These are phyloP conservation scores for Calyptommatus sinebrachiatus DNA, from an alignment of 2,113 vertebrate genomes.

Conservation along the genomic window DNA sequence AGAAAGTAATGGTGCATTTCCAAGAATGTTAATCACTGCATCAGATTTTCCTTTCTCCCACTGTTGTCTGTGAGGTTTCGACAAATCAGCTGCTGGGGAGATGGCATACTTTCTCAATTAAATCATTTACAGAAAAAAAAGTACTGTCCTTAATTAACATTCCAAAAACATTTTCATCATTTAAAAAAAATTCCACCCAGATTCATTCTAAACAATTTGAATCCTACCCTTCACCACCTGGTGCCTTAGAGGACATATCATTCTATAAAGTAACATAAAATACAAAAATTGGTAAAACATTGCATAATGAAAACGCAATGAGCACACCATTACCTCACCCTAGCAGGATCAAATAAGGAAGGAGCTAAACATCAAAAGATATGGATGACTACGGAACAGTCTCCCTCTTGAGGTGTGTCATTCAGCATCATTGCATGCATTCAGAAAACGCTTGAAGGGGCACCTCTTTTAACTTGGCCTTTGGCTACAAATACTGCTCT, in stretches of 20 bases:
- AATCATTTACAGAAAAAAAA: conserved; percentile 18
- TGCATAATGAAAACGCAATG: no score
- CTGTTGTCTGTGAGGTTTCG: conserved; percentile 60
- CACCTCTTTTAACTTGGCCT: no score
- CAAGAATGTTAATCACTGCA: conserved; percentile 69
- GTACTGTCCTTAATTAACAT: not conserved
- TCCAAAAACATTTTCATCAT: not conserved
- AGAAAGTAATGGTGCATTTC: conserved; percentile 74
- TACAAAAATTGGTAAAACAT: no score
- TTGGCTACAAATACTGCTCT: no score
- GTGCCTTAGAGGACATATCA: not conserved
- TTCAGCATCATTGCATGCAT: no score
- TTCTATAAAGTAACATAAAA: no score
- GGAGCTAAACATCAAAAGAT: no score
- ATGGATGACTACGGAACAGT: no score
- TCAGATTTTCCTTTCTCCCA: conserved; percentile 73
- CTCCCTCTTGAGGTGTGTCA: no score
- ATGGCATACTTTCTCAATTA: conserved; percentile 23
- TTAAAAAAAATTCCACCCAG: not conserved
- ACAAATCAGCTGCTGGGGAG: conserved; percentile 24
- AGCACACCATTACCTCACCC: not conserved
- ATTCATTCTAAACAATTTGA: not conserved
- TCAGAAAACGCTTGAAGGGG: no score
- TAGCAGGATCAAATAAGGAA: not conserved
- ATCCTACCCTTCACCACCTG: not conserved